Evolutionary conservation across 2,888 invertebrate genomes (phyloP), one percentile per base, ranked within the genome.

Genomic region (Drosophila percnosoma): DNA sequence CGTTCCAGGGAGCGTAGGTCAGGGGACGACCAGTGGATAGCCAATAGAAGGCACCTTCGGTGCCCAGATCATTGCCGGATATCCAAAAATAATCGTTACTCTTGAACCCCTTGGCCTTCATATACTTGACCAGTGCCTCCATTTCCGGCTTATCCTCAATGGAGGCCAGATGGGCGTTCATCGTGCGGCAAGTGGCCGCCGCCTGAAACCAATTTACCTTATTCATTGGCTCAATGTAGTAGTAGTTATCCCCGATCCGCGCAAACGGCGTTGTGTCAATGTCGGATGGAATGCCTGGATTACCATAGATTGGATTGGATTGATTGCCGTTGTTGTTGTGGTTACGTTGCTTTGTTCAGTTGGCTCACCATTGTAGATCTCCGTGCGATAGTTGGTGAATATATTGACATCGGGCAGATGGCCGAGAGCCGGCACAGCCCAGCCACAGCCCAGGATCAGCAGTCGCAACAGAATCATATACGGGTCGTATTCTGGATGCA

Each of bases 191-290:
- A 33, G 80, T 76, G n/a, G 84, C 83, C 24, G 75, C 82, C 1
- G 91, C 91, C 59, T 82, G 83, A 42, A 81, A 91, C 91, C 91
- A 91, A 21, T 85, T 84, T 5, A 90, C 81, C 78, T 91, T 85
- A 18, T 87, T 82, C 67, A 78, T 78, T 7, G 82, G 64, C 72
- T 89, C 89, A 7, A 85, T 87, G 15, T 87, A 85, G 54, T 85
- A 87, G 40, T 89, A 85, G 55, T 87, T 85, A 6, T 89, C 87
- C 1, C 89, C 85, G 13, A 89, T 85, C 8, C 87, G 57, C 29
- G 80, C 62, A 24, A 85, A 89, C 7, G 89, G 85, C 0, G 85
- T 84, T 1, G 87, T 87, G 29, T 85, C 85, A 13, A 87, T 89
- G 29, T 89, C 85, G 38, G 89, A 66, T 1, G 87, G 84, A 21